Evolutionary conservation across 2,113 vertebrate genomes (phyloP).

Genomic region (Haemorhous mexicanus): DNA sequence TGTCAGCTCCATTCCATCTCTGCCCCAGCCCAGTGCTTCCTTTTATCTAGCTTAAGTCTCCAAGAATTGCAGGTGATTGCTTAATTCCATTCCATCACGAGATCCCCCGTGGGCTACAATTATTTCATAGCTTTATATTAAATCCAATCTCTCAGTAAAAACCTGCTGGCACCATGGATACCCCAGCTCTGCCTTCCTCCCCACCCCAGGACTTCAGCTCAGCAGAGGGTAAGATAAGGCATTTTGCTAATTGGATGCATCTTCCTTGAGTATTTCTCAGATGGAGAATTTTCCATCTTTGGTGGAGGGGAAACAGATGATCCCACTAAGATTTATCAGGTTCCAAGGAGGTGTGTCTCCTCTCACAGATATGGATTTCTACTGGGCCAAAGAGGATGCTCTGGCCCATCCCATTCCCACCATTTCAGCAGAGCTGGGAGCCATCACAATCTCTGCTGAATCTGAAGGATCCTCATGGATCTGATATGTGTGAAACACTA

Average conservation of each 20-base stretch:
- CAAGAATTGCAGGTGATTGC: slow-evolving; percentile 8
- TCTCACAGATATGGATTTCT: not conserved
- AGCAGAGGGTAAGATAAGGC: not conserved
- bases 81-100: slow-evolving; percentile 21
- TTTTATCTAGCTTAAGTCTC: not conserved
- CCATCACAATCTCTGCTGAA: not conserved
- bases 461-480: not conserved
- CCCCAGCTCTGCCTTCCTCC: not conserved
- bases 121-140: not conserved
- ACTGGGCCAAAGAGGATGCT: not conserved
- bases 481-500: not conserved
- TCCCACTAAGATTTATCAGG: not conserved
- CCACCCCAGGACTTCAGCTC: not conserved
- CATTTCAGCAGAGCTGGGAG: not conserved
- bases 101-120: slow-evolving; percentile 33
- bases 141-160: not conserved
- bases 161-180: not conserved
- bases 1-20: slow-evolving; percentile 46
- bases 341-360: not conserved
- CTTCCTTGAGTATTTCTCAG: not conserved
- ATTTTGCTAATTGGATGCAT: not conserved
- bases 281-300: not conserved
- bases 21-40: not conserved
- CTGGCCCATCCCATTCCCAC: not conserved
- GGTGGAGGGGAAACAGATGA: not conserved